phyloP scores from a whole-genome alignment of 2,797 vertebrate genomes.

The Acanthornis magna region DNA sequence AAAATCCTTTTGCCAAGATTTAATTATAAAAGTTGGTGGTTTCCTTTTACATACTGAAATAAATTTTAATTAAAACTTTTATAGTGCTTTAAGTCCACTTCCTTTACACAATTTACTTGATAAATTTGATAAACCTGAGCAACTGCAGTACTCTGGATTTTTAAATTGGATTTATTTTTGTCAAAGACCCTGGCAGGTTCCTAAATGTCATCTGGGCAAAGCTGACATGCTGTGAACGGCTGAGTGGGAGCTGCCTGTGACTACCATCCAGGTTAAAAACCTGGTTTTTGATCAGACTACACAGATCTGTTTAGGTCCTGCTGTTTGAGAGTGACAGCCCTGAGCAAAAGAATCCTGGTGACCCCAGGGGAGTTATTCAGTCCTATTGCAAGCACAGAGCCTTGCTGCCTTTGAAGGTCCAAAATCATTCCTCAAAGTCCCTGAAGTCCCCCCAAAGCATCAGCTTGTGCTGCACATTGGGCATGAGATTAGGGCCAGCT shows the following conservation, averaged over 20 bases:
- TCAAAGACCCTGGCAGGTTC: background rate
- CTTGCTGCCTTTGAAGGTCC: background rate
- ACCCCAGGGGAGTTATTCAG: background rate
- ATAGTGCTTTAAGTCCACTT: background rate
- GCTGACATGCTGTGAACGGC: background rate
- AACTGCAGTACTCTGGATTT: background rate
- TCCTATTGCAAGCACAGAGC: accelerated
- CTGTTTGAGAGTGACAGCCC: background rate
- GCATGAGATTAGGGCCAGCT: accelerated
- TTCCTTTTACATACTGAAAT: background rate
- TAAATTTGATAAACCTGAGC: background rate
- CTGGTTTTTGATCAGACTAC: background rate
- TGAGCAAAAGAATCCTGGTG: background rate
- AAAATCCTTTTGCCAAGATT: slow-evolving; percentile 13
- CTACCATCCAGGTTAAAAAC: background rate
- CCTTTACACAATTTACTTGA: background rate
- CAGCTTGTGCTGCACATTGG: background rate
- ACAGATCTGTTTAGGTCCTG: accelerated
- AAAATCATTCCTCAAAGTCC: background rate
- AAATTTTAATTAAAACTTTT: slow-evolving; percentile 43
- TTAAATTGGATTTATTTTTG: background rate
- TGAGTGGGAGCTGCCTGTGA: background rate
- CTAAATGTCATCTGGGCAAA: background rate
- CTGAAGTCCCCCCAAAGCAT: background rate
- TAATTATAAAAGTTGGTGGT: slow-evolving; percentile 38